Evolutionary conservation across 2,888 invertebrate genomes (phyloP).

Genomic region (Malacosoma neustria): DNA sequence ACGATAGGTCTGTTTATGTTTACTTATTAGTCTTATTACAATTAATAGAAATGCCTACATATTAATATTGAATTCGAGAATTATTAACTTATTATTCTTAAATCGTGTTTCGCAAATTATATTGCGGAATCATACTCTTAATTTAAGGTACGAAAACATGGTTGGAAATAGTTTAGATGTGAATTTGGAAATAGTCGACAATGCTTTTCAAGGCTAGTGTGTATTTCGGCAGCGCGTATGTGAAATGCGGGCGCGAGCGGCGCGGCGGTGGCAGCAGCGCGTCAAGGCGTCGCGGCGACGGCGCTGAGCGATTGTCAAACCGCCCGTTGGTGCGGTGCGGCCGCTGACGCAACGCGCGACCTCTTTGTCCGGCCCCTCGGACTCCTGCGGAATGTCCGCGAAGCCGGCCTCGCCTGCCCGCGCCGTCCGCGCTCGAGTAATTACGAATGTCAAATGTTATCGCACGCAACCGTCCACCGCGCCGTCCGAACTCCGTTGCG

Average conservation of each 20-base stretch:
- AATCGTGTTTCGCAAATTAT: conserved; percentile 42
- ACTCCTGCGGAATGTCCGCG: conserved; percentile 50
- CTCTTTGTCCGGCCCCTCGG: conserved; percentile 66
- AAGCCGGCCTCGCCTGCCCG: conserved; percentile 41
- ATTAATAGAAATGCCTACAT: no score
- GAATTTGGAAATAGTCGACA: conserved; percentile 45
- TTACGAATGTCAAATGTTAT: conserved; percentile 76
- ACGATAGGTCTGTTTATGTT: not conserved
- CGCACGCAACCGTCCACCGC: conserved; percentile 71
- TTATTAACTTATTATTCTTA: no score
- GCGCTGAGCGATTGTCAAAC: conserved; percentile 25
- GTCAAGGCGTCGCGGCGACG: conserved; percentile 12
- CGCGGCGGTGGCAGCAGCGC: conserved; percentile 15
- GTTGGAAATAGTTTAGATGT: conserved; percentile 15
- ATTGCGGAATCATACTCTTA: conserved; percentile 16
- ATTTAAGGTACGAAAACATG: conserved; percentile 32
- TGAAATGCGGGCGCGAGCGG: conserved; percentile 37
- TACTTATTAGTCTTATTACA: no score
- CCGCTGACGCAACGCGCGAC: conserved; percentile 68
- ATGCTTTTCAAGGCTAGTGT: conserved; percentile 50
- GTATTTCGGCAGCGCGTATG: conserved; percentile 49
- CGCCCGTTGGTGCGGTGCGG: conserved; percentile 25
- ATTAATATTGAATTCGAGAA: no score
- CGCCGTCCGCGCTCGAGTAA: conserved; percentile 61
- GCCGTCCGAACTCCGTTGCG: conserved; percentile 72